Base-by-base conservation (phyloP, 2,797 vertebrate genomes). In the Pseudomugil tenellus region DNA sequence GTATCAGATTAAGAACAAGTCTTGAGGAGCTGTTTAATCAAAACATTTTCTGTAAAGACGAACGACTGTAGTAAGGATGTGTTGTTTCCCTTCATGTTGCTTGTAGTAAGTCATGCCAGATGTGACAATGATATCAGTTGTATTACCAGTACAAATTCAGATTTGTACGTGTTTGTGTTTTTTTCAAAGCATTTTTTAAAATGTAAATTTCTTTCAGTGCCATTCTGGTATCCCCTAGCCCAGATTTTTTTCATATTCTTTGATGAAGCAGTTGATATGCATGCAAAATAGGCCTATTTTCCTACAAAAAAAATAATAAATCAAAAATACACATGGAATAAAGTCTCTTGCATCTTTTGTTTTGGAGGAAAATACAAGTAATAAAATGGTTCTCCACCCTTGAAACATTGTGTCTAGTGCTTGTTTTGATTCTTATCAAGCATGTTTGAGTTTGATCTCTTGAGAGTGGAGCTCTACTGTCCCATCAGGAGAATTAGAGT, bases 281-380 rank as follows among this genome's bases (percentile, higher is more conserved):
- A 95, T 93, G 92, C 91, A 74, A 90, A 80, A 87, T 14, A 70
- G 67, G 84, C 58, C 58, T 94, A 94, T 93, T 95, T 95, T 94
- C 68, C 62, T 94, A 94, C 74, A 81, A 91, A 87, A 71, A n/a
- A n/a, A n/a, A n/a, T n/a, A 55, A 91, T 82, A 88, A 91, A 89
- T 54, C 34, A 74, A 61, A 90, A 84, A 88, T 82, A 61, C 60
- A 56, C 41, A 63, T 48, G 69, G 67, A 90, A 58, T 58, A 11
- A 74, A 60, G 10, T 53, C 32, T 71, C 26, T 3, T 11, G 58
- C 52, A 7, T 87, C 60, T 68, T 74, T 80, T 78, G n/a, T 14
- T 81, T 39, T 63, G 41, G 19, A 13, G n/a, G 39, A 12, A n/a
- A n/a, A 12, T 9, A 17, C 43, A 14, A 1, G 0, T 57, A 37